A percentile compares a stretch with the other conserved stretches of the same genome.
Evolutionary conservation across 2,888 invertebrate species (phyloP).

Genomic region (Crossocerus cetratus): DNA sequence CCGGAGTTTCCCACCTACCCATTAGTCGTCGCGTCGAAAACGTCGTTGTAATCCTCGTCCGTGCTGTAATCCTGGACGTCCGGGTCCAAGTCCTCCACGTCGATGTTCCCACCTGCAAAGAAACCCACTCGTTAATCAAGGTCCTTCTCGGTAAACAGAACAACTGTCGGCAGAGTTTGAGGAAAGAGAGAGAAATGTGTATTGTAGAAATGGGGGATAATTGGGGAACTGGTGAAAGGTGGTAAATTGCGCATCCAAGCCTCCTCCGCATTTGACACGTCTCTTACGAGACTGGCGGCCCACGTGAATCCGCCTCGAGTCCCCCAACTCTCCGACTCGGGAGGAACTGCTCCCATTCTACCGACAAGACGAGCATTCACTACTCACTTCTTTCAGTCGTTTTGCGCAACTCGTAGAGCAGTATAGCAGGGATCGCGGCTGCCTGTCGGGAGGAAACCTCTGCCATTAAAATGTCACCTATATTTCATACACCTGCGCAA

Average conservation of each 20-base stretch:
- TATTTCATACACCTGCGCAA: slow-evolving; percentile 44
- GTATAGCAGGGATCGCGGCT: no score
- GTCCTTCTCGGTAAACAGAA: no score
- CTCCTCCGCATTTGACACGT: slow-evolving; percentile 8
- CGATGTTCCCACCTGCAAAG: slow-evolving; percentile 54
- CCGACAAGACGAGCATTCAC: no score
- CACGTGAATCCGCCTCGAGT: no score
- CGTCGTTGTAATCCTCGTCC: slow-evolving; percentile 69
- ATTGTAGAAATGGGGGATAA: background rate
- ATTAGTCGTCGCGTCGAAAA: slow-evolving; percentile 63
- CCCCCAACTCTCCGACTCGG: background rate
- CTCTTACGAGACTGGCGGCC: no score
- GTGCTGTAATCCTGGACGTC: slow-evolving; percentile 68
- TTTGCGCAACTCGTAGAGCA: no score
- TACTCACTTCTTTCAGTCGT: no score
- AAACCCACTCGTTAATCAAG: background rate
- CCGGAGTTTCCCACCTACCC: slow-evolving; percentile 53
- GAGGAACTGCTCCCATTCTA: no score
- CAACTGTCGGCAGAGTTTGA: no score
- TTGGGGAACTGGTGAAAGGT: background rate
- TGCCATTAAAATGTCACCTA: slow-evolving; percentile 11
- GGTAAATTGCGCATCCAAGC: background rate
- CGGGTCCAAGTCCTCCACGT: slow-evolving; percentile 64
- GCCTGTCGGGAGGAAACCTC: no score
- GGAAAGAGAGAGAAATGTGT: background rate